Evolutionary conservation across 2,888 invertebrate species (phyloP).

Genomic region (Erebia epiphron): DNA sequence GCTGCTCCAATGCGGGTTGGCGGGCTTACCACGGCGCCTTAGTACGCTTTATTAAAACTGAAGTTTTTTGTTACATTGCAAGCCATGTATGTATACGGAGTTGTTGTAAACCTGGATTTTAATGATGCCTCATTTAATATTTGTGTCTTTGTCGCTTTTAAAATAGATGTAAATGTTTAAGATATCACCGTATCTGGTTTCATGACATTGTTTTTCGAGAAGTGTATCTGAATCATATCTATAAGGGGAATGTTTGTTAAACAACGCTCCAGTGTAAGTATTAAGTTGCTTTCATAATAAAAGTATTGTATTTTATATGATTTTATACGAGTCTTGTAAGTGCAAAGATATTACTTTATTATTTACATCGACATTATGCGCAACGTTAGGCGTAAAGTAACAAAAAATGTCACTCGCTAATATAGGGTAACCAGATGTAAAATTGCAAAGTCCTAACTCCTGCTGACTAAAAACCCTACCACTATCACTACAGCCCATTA

Average conservation of each 20-base stretch:
- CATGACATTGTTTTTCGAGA: constrained; percentile 2
- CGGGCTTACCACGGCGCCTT: too few relatives aligned
- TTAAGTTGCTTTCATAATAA: constrained; percentile 14
- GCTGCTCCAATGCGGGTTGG: too few relatives aligned
- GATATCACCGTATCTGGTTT: background rate
- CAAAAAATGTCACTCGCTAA: constrained; percentile 21
- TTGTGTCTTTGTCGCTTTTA: background rate
- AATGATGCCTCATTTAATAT: background rate
- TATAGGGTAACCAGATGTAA: too few relatives aligned
- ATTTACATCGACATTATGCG: constrained; percentile 19
- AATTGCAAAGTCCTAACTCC: too few relatives aligned
- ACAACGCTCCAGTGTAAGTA: constrained; percentile 6
- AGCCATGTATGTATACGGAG: background rate
- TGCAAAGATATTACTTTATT: constrained; percentile 18
- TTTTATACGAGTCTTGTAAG: background rate
- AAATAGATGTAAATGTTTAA: background rate
- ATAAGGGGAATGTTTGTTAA: background rate
- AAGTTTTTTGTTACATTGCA: background rate
- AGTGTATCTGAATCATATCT: background rate
- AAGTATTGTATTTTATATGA: constrained; percentile 7
- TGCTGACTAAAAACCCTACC: too few relatives aligned
- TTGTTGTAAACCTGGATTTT: constrained; percentile 2
- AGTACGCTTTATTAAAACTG: background rate
- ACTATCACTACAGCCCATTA: too few relatives aligned
- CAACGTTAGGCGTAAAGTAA: constrained; percentile 21